These are phyloP conservation scores for Phoebastria nigripes DNA, from an alignment of 2,797 vertebrate genomes.

Conservation along the genomic window DNA sequence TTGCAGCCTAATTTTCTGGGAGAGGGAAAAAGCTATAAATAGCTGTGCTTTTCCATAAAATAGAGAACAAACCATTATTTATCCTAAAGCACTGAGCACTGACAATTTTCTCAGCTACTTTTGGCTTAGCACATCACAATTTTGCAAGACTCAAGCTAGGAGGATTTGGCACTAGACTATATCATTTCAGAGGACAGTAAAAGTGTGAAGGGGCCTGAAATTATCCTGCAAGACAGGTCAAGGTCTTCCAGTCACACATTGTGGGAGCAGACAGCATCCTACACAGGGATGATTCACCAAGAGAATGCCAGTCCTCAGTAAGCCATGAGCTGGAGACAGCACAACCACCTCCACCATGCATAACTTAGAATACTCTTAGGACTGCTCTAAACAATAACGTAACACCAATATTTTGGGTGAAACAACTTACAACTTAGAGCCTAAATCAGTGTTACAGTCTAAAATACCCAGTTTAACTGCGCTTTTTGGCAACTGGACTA, in stretches of 20 bases:
- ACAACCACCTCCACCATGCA: background rate
- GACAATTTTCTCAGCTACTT: background rate
- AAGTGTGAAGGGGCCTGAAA: background rate
- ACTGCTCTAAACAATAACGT: background rate
- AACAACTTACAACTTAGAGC: background rate
- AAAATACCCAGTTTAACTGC: background rate
- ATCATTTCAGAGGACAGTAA: background rate
- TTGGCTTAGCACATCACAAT: background rate
- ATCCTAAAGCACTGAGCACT: background rate
- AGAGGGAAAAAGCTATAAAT: background rate
- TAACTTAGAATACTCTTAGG: too few species aligned
- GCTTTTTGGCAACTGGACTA: background rate
- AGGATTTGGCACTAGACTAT: background rate
- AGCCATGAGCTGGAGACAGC: background rate
- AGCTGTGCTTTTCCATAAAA: background rate
- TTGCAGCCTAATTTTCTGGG: constrained; percentile 19
- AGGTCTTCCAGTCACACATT: accelerated
- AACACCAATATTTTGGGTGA: background rate
- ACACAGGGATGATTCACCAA: background rate
- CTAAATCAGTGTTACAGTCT: background rate
- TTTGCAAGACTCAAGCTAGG: background rate
- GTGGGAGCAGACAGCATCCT: background rate
- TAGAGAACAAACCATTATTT: background rate
- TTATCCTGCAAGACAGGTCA: background rate
- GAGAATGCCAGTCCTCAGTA: background rate